These are phyloP conservation scores for Symphodus melops DNA, from an alignment of 2,113 vertebrate genomes.

Conservation along the genomic window DNA sequence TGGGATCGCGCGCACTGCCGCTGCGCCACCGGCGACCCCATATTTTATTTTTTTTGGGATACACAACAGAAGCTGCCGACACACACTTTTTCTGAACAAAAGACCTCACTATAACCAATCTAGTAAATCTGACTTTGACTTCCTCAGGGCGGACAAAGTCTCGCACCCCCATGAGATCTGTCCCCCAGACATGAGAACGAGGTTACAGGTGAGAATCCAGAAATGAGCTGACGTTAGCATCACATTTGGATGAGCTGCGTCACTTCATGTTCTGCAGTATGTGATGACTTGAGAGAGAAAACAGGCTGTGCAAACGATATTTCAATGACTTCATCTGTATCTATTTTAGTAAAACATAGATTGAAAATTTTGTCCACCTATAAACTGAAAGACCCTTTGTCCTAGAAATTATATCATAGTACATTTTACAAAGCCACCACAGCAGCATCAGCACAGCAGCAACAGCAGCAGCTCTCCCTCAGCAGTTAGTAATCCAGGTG, in stretches of 20 bases:
- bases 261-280: neutral
- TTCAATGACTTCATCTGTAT: neutral
- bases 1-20: too few species aligned
- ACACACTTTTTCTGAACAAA: too few species aligned
- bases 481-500: conserved; percentile 70
- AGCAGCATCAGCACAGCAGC: conserved; percentile 29
- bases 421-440: conserved; percentile 50
- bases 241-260: neutral
- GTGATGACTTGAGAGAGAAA: neutral
- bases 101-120: too few species aligned
- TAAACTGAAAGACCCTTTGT: conserved; percentile 8
- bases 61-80: too few species aligned
- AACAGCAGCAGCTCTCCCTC: conserved; percentile 41
- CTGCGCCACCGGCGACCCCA: too few species aligned
- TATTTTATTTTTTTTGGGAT: too few species aligned
- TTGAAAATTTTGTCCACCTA: neutral
- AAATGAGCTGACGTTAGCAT: neutral
- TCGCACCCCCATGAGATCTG: too few species aligned
- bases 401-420: conserved; percentile 38
- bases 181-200: too few species aligned
- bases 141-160: too few species aligned
- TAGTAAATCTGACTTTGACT: too few species aligned
- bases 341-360: neutral
- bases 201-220: too few species aligned
- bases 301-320: neutral